These are phyloP conservation scores for Campoletis sonorensis DNA, from an alignment of 1,140 invertebrate genomes.

Conservation along the genomic window DNA sequence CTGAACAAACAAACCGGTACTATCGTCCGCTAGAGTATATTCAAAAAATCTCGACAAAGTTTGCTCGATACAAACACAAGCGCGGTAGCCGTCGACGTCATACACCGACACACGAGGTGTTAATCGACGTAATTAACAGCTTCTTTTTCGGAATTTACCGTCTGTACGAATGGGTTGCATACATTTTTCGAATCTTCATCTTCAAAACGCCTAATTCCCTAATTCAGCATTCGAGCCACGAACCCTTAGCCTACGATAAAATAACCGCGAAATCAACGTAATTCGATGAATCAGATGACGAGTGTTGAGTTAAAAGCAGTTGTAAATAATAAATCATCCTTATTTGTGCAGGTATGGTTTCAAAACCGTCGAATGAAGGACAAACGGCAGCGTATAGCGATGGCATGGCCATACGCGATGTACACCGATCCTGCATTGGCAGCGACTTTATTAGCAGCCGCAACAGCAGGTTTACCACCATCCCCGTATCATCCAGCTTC, in stretches of 20 bases:
- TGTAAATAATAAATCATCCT: too few relatives aligned
- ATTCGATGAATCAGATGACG: too few relatives aligned
- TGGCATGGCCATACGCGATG: constrained; percentile 96
- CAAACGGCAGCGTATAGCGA: constrained; percentile 94
- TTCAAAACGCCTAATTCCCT: background rate
- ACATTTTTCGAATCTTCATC: background rate
- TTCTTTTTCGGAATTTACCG: constrained; percentile 51
- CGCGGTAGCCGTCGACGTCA: background rate
- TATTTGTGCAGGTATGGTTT: constrained; percentile 92
- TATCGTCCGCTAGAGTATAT: constrained; percentile 11
- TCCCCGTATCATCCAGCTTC: constrained; percentile 71
- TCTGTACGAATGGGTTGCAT: constrained; percentile 55
- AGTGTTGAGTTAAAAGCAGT: too few relatives aligned
- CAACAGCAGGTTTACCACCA: constrained; percentile 80
- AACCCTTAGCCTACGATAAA: too few relatives aligned
- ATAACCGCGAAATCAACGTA: too few relatives aligned
- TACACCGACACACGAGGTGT: constrained; percentile 55
- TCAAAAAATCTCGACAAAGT: background rate
- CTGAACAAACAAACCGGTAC: constrained; percentile 49
- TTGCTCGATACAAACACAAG: constrained; percentile 12
- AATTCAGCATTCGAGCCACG: too few relatives aligned
- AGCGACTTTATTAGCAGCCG: constrained; percentile 92
- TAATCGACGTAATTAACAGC: constrained; percentile 63
- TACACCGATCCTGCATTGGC: constrained; percentile 95
- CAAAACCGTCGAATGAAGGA: constrained; percentile 99